Evolutionary conservation across 2,113 vertebrate species (phyloP).

Genomic region (Brachyistius frenatus): DNA sequence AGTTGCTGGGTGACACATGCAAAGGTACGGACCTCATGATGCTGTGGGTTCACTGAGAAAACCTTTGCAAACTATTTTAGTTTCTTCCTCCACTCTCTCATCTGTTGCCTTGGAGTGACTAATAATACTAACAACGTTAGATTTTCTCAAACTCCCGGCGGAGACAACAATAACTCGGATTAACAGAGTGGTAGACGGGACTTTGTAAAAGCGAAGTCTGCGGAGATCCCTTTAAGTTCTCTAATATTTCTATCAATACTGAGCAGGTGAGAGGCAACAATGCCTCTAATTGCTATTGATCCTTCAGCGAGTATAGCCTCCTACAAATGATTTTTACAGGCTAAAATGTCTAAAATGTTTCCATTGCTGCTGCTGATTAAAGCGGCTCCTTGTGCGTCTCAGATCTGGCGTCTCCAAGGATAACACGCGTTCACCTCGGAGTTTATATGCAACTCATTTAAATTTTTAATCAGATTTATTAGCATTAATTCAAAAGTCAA

Average conservation of each 20-base stretch:
- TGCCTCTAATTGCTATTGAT: conserved; percentile 63
- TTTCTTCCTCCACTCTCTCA: conserved; percentile 36
- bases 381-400: conserved; percentile 26
- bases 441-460: conserved; percentile 66
- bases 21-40: conserved; percentile 1
- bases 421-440: conserved; percentile 16
- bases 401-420: conserved; percentile 19
- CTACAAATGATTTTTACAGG: conserved; percentile 52
- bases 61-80: conserved; percentile 39
- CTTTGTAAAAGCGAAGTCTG: conserved; percentile 24
- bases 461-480: conserved; percentile 77
- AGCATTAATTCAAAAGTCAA: conserved; percentile 76
- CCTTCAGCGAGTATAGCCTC: conserved; percentile 14
- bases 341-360: conserved; percentile 40
- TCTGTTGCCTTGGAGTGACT: conserved; percentile 20
- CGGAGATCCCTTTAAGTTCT: conserved; percentile 35
- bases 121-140: conserved; percentile 41
- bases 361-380: conserved; percentile 33
- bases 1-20: conserved; percentile 1
- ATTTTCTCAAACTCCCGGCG: conserved; percentile 28
- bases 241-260: conserved; percentile 55
- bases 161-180: conserved; percentile 32
- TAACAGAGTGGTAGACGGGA: neutral
- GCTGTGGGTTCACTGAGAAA: conserved; percentile 22
- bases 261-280: conserved; percentile 28